Percentiles rank a stretch among this genome's conserved stretches.
These are phyloP conservation scores for Myotis vivesi DNA, from an alignment of 2,797 vertebrate genomes.

Conservation along the genomic window DNA sequence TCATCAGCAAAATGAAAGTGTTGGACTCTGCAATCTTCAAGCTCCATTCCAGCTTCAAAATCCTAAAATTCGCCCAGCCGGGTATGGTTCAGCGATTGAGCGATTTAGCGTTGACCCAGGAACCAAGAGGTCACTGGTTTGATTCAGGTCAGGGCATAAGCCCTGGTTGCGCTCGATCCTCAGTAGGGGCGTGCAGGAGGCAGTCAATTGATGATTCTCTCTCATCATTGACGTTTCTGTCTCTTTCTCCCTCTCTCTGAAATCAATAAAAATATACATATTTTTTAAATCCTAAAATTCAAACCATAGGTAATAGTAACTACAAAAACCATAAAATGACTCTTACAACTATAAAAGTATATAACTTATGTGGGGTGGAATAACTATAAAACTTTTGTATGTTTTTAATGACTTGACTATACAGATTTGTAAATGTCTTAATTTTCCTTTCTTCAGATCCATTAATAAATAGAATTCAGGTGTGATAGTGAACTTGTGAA, in stretches of 20 bases:
- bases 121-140: no score
- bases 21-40: neutral
- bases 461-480: conserved; percentile 37
- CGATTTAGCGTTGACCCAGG: no score
- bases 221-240: no score
- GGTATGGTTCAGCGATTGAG: no score
- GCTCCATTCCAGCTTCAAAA: conserved; percentile 1
- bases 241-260: no score
- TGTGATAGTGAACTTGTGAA: neutral
- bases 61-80: neutral
- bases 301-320: neutral
- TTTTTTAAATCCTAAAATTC: conserved; percentile 24
- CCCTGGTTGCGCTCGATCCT: no score
- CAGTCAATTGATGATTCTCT: no score
- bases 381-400: neutral
- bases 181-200: no score
- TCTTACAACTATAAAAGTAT: neutral
- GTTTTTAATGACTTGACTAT: conserved; percentile 46
- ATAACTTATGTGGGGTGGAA: neutral
- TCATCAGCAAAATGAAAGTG: conserved; percentile 13
- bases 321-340: neutral
- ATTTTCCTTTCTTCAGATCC: neutral
- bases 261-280: no score
- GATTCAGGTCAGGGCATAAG: no score
- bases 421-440: neutral